phyloP scores from a whole-genome alignment of 2,113 vertebrate genomes.

The Rhabdomys dilectus region DNA sequence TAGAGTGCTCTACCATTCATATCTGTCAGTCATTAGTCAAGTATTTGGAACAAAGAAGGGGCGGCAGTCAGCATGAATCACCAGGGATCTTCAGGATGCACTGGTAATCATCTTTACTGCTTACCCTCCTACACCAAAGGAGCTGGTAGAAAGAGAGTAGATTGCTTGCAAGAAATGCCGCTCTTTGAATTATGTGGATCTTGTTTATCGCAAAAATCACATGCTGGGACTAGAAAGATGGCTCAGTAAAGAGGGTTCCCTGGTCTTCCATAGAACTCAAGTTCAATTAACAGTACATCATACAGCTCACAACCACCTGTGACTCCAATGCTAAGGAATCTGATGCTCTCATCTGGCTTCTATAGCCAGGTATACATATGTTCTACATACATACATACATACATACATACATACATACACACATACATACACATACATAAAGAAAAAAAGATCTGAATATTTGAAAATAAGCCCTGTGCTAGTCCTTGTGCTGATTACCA shows the following conservation, averaged over 20 bases:
- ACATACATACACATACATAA: background rate
- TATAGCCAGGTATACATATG: background rate
- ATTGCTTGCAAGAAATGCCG: conserved; percentile 18
- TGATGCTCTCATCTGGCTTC: background rate
- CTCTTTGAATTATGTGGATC: background rate
- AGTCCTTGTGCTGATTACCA: background rate
- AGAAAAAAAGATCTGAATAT: background rate
- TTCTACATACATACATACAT: background rate
- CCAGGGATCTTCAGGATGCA: background rate
- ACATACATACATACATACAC: accelerated
- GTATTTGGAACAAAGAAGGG: background rate
- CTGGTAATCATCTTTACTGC: background rate
- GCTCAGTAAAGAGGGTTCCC: background rate
- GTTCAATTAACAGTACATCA: background rate
- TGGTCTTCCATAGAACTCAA: background rate
- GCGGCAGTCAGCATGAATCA: background rate
- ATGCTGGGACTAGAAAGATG: background rate
- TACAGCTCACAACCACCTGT: background rate
- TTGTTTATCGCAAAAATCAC: background rate
- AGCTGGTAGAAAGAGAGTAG: background rate
- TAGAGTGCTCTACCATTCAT: background rate
- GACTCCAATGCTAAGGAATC: background rate
- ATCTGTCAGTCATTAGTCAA: background rate
- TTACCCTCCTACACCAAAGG: background rate
- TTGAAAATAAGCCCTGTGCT: background rate